Percentiles rank a stretch among this genome's conserved stretches.
These are phyloP conservation scores for Geophilus truncorum DNA, from an alignment of 2,888 invertebrate species.

Conservation along the genomic window DNA sequence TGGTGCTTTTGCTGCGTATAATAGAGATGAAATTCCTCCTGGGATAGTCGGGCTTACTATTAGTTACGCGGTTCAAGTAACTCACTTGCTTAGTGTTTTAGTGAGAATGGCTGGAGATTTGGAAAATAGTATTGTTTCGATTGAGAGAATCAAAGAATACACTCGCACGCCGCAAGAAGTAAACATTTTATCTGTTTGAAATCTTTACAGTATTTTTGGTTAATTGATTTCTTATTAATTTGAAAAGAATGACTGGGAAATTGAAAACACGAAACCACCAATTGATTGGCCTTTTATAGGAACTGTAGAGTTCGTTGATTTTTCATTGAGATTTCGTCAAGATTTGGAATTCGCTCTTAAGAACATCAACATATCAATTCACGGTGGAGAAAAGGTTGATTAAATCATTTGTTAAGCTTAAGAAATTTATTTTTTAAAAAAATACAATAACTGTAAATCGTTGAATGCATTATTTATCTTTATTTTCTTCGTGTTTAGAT, in stretches of 20 bases:
- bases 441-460: too few species aligned
- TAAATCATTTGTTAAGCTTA: too few species aligned
- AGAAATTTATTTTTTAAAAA: too few species aligned
- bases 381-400: constrained; percentile 18
- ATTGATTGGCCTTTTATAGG: neutral
- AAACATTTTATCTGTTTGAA: neutral
- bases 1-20: constrained; percentile 80
- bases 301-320: neutral
- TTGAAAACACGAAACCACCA: neutral
- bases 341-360: neutral
- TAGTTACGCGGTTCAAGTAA: constrained; percentile 56
- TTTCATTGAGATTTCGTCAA: neutral
- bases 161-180: constrained; percentile 18
- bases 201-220: neutral
- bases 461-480: too few species aligned
- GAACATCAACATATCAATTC: neutral
- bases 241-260: neutral
- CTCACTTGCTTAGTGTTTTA: constrained; percentile 93
- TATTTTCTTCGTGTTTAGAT: too few species aligned
- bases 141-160: constrained; percentile 95
- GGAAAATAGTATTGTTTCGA: constrained; percentile 95
- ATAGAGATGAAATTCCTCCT: constrained; percentile 42
- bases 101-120: constrained; percentile 94
- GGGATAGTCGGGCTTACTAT: constrained; percentile 72
- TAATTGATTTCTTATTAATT: neutral